Evolutionary conservation across 2,797 vertebrate species (phyloP).

Genomic region (Spatula clypeata): DNA sequence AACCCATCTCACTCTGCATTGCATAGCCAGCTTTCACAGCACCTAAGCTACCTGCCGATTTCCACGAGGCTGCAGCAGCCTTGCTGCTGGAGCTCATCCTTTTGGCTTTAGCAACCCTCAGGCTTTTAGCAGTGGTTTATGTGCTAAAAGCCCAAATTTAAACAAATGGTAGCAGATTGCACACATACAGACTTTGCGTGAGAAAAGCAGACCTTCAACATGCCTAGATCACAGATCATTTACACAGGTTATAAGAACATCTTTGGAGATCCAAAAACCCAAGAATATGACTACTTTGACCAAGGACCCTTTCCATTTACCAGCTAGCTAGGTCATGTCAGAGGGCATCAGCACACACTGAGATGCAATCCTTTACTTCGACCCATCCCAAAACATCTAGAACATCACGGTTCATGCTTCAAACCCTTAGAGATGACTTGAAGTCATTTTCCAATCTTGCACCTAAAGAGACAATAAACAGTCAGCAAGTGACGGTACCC

Average conservation of each 20-base stretch:
- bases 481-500: not conserved
- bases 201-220: not conserved
- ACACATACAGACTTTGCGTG: not conserved
- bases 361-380: not conserved
- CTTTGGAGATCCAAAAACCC: too few species aligned
- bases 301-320: not conserved
- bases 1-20: not conserved
- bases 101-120: not conserved
- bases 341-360: not conserved
- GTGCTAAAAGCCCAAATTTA: not conserved
- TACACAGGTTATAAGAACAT: not conserved
- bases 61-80: not conserved
- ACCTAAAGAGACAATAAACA: not conserved
- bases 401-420: not conserved
- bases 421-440: not conserved
- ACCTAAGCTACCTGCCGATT: fast-evolving
- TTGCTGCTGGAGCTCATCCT: not conserved
- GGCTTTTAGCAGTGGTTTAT: not conserved
- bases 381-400: not conserved
- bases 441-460: not conserved
- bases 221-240: not conserved
- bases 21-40: fast-evolving
- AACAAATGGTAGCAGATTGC: not conserved
- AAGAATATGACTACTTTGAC: too few species aligned
- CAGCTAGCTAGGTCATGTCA: not conserved